Evolutionary conservation across 37 sponge, comb jelly and placozoan species (phyloP).

Genomic region (Oscarella lobularis): DNA sequence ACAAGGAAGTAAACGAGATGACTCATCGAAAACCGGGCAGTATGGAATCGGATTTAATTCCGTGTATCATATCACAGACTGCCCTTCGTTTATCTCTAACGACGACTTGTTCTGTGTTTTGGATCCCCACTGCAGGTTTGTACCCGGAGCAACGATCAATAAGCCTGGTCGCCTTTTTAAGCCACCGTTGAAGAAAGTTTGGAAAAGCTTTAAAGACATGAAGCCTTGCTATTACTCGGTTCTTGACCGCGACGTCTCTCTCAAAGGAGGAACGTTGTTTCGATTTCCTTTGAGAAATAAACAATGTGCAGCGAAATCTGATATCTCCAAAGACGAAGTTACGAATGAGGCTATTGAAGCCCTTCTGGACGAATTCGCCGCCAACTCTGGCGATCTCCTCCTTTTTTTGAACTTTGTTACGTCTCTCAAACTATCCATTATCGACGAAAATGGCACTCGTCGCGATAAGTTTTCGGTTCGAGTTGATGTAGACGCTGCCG

Average conservation of each 20-base stretch:
- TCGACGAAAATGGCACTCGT: background rate
- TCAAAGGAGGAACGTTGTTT: conserved; percentile 48
- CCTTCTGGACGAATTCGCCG: background rate
- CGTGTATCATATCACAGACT: conserved; percentile 71
- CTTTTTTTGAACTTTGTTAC: conserved; percentile 43
- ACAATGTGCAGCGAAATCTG: conserved; percentile 14
- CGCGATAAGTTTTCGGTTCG: too few species aligned
- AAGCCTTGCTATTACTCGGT: background rate
- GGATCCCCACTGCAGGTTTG: conserved; percentile 37
- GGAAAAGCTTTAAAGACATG: background rate
- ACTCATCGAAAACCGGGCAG: conserved; percentile 44
- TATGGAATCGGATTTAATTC: conserved; percentile 87
- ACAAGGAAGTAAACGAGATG: conserved; percentile 45
- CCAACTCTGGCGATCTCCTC: conserved; percentile 26
- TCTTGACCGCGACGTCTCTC: background rate
- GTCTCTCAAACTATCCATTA: conserved; percentile 15
- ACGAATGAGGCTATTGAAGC: background rate
- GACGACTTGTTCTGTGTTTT: conserved; percentile 49
- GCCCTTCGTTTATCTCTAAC: conserved; percentile 48
- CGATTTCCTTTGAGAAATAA: conserved; percentile 43
- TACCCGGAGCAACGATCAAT: background rate
- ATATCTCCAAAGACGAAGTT: conserved; percentile 13
- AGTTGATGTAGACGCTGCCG: too few species aligned
- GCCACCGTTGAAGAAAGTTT: background rate
- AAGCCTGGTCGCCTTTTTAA: conserved; percentile 8